Evolutionary conservation across 2,797 vertebrate genomes (phyloP).

Genomic region (Sebastes oblongus): DNA sequence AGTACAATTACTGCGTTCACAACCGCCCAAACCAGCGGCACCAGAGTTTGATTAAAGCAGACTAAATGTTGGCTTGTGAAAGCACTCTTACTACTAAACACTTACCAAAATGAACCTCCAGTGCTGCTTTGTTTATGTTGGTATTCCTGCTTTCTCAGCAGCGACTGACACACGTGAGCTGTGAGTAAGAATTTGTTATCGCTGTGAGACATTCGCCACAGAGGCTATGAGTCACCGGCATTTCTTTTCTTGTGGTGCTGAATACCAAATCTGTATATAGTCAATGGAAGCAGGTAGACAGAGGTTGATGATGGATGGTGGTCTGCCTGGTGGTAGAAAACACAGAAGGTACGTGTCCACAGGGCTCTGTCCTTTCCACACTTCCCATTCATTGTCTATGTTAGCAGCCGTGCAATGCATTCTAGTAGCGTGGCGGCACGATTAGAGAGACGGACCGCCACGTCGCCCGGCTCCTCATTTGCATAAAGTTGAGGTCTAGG

Average conservation of each 20-base stretch:
- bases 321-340: background rate
- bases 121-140: slow-evolving; percentile 3
- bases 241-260: slow-evolving; percentile 24
- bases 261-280: slow-evolving; percentile 26
- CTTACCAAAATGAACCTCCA: background rate
- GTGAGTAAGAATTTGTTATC: slow-evolving; percentile 20
- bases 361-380: too few relatives aligned
- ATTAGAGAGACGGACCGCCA: too few relatives aligned
- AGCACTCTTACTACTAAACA: background rate
- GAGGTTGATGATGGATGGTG: slow-evolving; percentile 1
- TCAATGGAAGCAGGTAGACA: slow-evolving; percentile 32
- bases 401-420: too few relatives aligned
- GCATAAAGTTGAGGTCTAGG: too few relatives aligned
- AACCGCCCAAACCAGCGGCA: too few relatives aligned
- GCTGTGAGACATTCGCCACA: slow-evolving; percentile 33
- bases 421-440: too few relatives aligned
- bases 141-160: slow-evolving; percentile 15
- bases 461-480: too few relatives aligned
- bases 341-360: background rate
- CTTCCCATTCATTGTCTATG: too few relatives aligned
- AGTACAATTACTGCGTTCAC: background rate
- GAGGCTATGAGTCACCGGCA: slow-evolving; percentile 30
- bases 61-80: too few relatives aligned
- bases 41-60: too few relatives aligned
- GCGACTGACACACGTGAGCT: background rate